Evolutionary conservation across 2,797 vertebrate species (phyloP).

Genomic region (Rhodeus uyekii): DNA sequence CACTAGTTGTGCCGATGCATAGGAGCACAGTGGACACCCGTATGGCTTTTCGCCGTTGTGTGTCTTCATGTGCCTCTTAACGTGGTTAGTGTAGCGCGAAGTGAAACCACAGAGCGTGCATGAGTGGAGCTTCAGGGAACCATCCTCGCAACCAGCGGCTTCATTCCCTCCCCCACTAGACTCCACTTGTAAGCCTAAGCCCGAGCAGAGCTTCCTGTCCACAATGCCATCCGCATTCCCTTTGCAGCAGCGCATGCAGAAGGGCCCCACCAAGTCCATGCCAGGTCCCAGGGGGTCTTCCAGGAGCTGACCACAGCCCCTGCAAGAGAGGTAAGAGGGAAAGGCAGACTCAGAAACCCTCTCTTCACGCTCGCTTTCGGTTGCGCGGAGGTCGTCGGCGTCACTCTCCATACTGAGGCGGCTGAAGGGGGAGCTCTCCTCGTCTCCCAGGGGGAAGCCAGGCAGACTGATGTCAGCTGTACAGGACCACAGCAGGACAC

Average conservation of each 20-base stretch:
- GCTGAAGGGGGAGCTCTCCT: conserved; percentile 85
- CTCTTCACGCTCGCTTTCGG: conserved; percentile 68
- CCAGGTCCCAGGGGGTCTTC: conserved; percentile 79
- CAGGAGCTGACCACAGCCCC: conserved; percentile 84
- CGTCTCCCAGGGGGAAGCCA: conserved; percentile 86
- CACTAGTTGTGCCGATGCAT: conserved; percentile 95
- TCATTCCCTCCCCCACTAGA: conserved; percentile 38
- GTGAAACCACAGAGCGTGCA: conserved; percentile 95
- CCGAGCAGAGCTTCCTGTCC: conserved; percentile 58
- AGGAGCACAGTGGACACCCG: conserved; percentile 90
- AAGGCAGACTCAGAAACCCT: conserved; percentile 68
- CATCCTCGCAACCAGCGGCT: conserved; percentile 58
- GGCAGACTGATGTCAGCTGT: conserved; percentile 88
- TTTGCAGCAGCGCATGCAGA: conserved; percentile 79
- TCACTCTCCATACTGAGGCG: conserved; percentile 89
- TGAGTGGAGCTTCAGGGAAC: conserved; percentile 82
- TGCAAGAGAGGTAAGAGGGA: conserved; percentile 79
- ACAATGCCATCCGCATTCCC: conserved; percentile 64
- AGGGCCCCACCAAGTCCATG: conserved; percentile 79
- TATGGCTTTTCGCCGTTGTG: conserved; percentile 98
- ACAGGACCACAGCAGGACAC: conserved; percentile 74
- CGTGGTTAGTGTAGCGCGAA: conserved; percentile 95
- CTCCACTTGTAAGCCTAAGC: conserved; percentile 54
- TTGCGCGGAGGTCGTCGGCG: conserved; percentile 77
- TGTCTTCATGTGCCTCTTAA: conserved; percentile 98